Evolutionary conservation across 2,888 invertebrate species (phyloP).

Genomic region (Adela reaumurella): DNA sequence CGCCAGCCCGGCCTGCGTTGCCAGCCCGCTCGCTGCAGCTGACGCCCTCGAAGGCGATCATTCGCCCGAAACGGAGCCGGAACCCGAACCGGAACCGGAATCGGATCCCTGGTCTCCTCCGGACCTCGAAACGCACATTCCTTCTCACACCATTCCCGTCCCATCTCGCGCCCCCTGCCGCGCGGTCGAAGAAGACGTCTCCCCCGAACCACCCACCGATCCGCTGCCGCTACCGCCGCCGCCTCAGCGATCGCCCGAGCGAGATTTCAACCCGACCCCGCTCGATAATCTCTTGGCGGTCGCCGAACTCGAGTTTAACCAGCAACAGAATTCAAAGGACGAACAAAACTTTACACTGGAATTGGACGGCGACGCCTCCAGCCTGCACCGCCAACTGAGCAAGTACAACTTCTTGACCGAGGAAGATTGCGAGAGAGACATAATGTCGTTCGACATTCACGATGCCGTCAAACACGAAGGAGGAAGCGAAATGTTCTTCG

Average conservation of each 20-base stretch:
- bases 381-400: conserved; percentile 12
- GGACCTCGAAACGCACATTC: conserved; percentile 60
- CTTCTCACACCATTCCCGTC: conserved; percentile 59
- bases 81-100: not conserved
- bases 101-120: conserved; percentile 30
- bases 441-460: conserved; percentile 40
- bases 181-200: conserved; percentile 18
- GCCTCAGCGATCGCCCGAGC: conserved; percentile 15
- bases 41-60: not conserved
- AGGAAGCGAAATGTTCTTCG: conserved; percentile 27
- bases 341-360: conserved; percentile 6
- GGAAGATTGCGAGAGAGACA: conserved; percentile 35
- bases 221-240: conserved; percentile 27
- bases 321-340: conserved; percentile 27
- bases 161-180: conserved; percentile 24
- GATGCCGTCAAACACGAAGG: conserved; percentile 23
- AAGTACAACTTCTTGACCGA: conserved; percentile 26
- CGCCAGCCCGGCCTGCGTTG: not conserved
- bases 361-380: conserved; percentile 8
- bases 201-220: conserved; percentile 17
- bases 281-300: conserved; percentile 62
- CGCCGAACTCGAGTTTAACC: conserved; percentile 62
- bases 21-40: not conserved
- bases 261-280: conserved; percentile 40
- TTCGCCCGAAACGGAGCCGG: conserved; percentile 5